Conservation (phyloP, 1,140 invertebrate species). For the Melitaea cinxia region DNA sequence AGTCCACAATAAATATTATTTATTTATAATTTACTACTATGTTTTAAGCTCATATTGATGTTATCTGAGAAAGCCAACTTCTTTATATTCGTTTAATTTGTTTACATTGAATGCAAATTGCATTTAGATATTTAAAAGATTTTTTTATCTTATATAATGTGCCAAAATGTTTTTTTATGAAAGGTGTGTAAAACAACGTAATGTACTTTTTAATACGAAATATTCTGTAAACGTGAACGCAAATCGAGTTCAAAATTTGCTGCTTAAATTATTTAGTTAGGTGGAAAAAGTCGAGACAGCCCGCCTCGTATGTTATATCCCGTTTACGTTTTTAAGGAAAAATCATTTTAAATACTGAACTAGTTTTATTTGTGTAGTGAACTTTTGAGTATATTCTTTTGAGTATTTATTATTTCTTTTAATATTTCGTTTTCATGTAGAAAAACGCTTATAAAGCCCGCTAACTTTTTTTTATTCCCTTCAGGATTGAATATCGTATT, state of each 20-base stretch:
- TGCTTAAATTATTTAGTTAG: constrained; percentile 24
- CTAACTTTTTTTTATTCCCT: too few relatives aligned
- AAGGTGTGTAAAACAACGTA: neutral
- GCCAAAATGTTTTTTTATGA: too few relatives aligned
- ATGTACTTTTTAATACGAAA: constrained; percentile 15
- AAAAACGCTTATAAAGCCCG: too few relatives aligned
- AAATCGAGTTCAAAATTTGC: constrained; percentile 18
- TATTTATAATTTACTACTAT: neutral
- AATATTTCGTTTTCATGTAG: too few relatives aligned
- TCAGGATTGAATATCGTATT: too few relatives aligned
- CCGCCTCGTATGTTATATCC: constrained; percentile 1
- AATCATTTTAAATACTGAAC: constrained; percentile 12
- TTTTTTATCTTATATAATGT: too few relatives aligned
- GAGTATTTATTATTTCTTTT: neutral
- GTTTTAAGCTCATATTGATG: too few relatives aligned
- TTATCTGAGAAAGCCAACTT: too few relatives aligned
- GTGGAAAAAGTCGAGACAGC: constrained; percentile 15
- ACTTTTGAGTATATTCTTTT: neutral
- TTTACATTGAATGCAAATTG: too few relatives aligned
- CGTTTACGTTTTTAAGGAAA: neutral
- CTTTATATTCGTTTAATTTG: too few relatives aligned
- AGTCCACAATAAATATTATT: neutral
- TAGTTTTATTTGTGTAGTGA: neutral
- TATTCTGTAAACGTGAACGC: constrained; percentile 10
- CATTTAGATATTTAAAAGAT: too few relatives aligned